phyloP scores from a whole-genome alignment of 2,113 vertebrate genomes.

The Promerops cafer region DNA sequence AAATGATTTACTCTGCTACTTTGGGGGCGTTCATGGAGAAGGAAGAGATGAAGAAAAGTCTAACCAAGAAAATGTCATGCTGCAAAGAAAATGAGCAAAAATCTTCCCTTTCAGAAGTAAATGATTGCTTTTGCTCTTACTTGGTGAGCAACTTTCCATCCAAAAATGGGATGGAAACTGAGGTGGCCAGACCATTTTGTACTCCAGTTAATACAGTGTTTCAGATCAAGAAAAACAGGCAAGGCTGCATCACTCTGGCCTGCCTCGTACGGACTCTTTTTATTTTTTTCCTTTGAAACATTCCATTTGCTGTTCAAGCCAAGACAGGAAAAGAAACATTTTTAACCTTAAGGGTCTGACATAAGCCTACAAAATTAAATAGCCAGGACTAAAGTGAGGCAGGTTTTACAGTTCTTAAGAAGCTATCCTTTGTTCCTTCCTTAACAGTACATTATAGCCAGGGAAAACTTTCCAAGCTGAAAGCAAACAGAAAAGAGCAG shows the following conservation, averaged over 20 bases:
- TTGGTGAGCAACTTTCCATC: not conserved
- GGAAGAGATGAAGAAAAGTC: not conserved
- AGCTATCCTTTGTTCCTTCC: not conserved
- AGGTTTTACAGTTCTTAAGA: constrained; percentile 20
- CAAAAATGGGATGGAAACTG: constrained; percentile 29
- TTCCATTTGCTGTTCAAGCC: constrained; percentile 25
- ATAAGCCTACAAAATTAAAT: constrained; percentile 39
- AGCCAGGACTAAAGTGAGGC: not conserved
- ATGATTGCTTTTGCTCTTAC: not conserved
- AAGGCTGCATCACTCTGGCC: not conserved
- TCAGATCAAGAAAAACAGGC: constrained; percentile 43
- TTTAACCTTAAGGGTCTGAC: constrained; percentile 5
- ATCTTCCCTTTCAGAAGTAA: not conserved
- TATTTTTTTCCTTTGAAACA: not conserved
- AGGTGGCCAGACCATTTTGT: not conserved
- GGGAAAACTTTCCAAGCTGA: not conserved
- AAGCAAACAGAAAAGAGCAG: not conserved
- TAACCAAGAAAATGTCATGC: not conserved
- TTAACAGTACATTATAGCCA: not conserved
- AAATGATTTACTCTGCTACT: not conserved
- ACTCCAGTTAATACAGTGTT: not conserved
- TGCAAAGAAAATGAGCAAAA: not conserved
- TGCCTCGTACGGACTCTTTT: not conserved
- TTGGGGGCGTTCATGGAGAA: not conserved
- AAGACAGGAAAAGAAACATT: constrained; percentile 41